Percentiles rank a stretch among this genome's conserved stretches.
These are phyloP conservation scores for Theropithecus gelada DNA, from an alignment of 2,113 vertebrate genomes.

Conservation along the genomic window DNA sequence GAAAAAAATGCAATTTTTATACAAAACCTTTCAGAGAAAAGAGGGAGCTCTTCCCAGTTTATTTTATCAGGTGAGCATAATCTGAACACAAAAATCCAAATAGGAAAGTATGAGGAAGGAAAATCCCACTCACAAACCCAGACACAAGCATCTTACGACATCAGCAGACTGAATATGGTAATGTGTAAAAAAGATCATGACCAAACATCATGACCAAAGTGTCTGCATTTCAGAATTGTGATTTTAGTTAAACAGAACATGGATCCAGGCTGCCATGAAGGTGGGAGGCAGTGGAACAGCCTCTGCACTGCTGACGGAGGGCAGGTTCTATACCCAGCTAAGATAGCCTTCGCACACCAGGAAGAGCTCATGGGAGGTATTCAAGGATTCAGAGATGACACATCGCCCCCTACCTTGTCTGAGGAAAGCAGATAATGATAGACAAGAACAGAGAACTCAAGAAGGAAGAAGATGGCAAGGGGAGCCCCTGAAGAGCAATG, in stretches of 20 bases:
- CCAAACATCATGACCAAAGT: rapidly evolving
- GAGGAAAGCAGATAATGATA: background rate
- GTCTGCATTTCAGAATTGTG: background rate
- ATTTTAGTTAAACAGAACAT: background rate
- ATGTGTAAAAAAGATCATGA: background rate
- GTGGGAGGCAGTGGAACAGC: background rate
- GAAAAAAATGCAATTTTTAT: no score
- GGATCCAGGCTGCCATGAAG: no score
- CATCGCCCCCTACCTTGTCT: background rate
- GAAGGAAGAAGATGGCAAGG: background rate
- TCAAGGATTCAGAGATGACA: background rate
- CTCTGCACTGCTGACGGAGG: background rate
- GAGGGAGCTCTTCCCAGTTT: background rate
- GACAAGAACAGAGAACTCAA: background rate
- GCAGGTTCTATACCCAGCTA: background rate
- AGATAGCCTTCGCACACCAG: background rate
- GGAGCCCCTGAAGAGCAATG: background rate
- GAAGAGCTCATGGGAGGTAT: background rate
- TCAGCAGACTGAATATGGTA: rapidly evolving
- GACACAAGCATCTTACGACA: no score
- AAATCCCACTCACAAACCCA: background rate
- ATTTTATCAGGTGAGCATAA: background rate
- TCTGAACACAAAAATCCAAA: no score
- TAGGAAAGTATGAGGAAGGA: background rate
- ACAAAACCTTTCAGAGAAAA: background rate